A percentile compares a stretch with the other conserved stretches of the same genome.
Conservation (phyloP, 2,113 vertebrate genomes). For the Carettochelys insculpta region DNA sequence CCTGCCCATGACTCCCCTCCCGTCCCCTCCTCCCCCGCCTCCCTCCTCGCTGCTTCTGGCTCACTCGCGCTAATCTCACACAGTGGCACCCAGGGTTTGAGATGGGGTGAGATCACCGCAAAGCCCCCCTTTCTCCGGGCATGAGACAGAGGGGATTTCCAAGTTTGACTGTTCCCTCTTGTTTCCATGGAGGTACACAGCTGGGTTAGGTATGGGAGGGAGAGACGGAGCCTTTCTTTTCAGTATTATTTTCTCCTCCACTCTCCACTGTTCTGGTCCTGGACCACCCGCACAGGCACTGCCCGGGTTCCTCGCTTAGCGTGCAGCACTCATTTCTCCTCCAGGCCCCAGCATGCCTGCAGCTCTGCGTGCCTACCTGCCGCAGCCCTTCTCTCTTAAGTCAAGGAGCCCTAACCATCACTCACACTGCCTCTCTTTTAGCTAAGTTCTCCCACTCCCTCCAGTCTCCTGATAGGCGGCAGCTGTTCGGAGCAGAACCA, state of each 20-base stretch:
- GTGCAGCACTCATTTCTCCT: neutral
- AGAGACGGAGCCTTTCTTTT: slow-evolving; percentile 31
- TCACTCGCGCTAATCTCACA: slow-evolving; percentile 11
- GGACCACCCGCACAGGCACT: neutral
- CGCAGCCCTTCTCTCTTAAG: neutral
- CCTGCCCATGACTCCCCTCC: slow-evolving; percentile 77
- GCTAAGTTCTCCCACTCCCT: neutral
- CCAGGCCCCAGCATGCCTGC: neutral
- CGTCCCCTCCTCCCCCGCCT: slow-evolving; percentile 40
- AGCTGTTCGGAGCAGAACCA: neutral
- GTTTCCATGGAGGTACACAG: neutral
- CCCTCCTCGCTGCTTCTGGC: slow-evolving; percentile 23
- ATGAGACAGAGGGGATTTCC: slow-evolving; percentile 78
- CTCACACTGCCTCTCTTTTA: too few relatives aligned
- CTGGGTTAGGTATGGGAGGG: neutral
- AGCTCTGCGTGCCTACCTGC: neutral
- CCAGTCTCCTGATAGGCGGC: neutral
- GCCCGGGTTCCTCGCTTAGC: neutral
- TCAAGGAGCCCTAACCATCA: neutral
- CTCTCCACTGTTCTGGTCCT: neutral
- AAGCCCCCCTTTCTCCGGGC: slow-evolving; percentile 65
- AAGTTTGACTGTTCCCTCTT: slow-evolving; percentile 47
- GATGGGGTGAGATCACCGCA: slow-evolving; percentile 76
- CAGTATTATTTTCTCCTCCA: neutral
- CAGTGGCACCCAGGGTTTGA: slow-evolving; percentile 57